phyloP scores from a whole-genome alignment of 2,888 invertebrate species.

The Ormyrus labotus region DNA sequence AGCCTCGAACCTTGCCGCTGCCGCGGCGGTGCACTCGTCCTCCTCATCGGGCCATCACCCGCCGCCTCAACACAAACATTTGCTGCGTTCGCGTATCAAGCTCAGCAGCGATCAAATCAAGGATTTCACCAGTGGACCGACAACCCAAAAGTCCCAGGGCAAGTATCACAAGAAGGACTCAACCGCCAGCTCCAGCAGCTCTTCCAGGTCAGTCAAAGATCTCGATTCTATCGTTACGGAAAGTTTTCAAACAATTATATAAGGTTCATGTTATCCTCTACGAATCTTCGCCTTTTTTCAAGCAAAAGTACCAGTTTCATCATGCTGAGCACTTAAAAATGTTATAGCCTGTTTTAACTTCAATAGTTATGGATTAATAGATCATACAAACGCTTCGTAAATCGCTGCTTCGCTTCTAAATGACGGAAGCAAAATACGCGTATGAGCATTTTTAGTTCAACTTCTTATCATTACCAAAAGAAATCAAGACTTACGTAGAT shows the following conservation, averaged over 20 bases:
- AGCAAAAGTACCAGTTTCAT: too few species aligned
- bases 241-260: background rate
- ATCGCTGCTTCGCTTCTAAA: too few species aligned
- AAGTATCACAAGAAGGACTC: constrained; percentile 73
- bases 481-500: too few species aligned
- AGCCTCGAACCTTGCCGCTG: constrained; percentile 18
- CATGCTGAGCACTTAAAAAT: too few species aligned
- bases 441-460: too few species aligned
- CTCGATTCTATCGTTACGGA: background rate
- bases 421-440: too few species aligned
- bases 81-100: constrained; percentile 72
- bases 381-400: too few species aligned
- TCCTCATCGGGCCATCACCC: constrained; percentile 64
- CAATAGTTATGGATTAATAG: too few species aligned
- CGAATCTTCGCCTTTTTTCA: background rate
- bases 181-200: constrained; percentile 84
- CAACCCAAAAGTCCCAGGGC: constrained; percentile 57
- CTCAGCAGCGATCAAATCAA: constrained; percentile 69
- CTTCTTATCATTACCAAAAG: too few species aligned
- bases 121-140: constrained; percentile 59
- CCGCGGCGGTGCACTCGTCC: constrained; percentile 60
- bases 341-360: too few species aligned
- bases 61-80: constrained; percentile 71
- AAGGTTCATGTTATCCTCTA: background rate
- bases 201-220: constrained; percentile 77